Conservation (phyloP, 2,113 vertebrate species). For the Plectropomus leopardus region DNA sequence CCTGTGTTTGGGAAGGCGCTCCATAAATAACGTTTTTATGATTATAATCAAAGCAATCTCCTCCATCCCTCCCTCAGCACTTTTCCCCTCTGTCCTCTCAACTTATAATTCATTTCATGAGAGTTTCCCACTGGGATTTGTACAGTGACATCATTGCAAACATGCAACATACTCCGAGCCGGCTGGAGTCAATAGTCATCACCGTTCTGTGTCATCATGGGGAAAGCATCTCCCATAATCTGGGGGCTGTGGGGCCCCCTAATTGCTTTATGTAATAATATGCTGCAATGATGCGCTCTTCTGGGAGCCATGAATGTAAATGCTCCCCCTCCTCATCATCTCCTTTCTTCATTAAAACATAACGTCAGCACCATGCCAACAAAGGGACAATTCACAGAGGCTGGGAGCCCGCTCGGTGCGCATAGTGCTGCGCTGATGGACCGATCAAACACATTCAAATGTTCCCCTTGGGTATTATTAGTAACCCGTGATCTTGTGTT, state of each 20-base stretch:
- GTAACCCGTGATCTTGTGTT: slow-evolving; percentile 54
- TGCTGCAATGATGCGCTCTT: slow-evolving; percentile 68
- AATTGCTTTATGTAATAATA: slow-evolving; percentile 85
- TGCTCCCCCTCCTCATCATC: slow-evolving; percentile 73
- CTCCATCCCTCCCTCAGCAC: neutral
- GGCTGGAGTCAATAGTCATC: slow-evolving; percentile 67
- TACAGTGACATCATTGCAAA: slow-evolving; percentile 74
- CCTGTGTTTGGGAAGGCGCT: neutral
- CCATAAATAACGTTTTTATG: slow-evolving; percentile 15
- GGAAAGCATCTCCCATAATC: slow-evolving; percentile 72
- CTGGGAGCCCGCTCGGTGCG: slow-evolving; percentile 44
- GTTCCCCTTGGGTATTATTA: slow-evolving; percentile 69
- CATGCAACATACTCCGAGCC: slow-evolving; percentile 60
- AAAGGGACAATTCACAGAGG: slow-evolving; percentile 78
- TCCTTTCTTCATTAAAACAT: slow-evolving; percentile 81
- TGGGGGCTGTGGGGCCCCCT: slow-evolving; percentile 71
- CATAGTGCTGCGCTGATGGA: slow-evolving; percentile 32
- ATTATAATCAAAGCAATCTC: slow-evolving; percentile 18
- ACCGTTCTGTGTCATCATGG: slow-evolving; percentile 62
- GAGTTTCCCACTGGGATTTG: slow-evolving; percentile 69
- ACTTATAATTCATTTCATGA: slow-evolving; percentile 58
- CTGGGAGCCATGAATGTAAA: slow-evolving; percentile 75
- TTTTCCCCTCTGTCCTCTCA: slow-evolving; percentile 30
- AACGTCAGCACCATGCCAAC: slow-evolving; percentile 76
- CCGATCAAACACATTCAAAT: slow-evolving; percentile 52